Base-by-base conservation (phyloP, 2,888 invertebrate species). In the Chouioia cunea region DNA sequence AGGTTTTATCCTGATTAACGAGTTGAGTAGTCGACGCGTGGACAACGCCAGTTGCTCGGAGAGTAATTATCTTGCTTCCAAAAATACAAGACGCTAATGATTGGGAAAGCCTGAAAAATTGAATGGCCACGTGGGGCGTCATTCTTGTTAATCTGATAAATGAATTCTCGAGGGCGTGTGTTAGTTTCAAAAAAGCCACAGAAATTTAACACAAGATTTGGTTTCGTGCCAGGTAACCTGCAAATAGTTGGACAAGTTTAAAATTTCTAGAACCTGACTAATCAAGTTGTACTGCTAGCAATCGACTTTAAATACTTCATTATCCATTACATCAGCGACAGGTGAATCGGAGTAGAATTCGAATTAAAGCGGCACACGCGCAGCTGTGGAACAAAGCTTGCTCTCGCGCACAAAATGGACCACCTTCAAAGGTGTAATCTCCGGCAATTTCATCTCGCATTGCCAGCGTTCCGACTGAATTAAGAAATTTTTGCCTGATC, bases 401-500 rank as follows among this genome's bases (percentile, higher is more conserved):
- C 36, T 79, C 77, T 78, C 76, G 74, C 70, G 73, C 71, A 73
- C 68, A 63, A 78, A 79, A 78, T 78, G 76, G 80, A 76, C 80
- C 81, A 81, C 80, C 79, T 78, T 73, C 74, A 76, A 76, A 57
- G 76, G 58, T 62, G 65, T 50, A 65, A 66, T 65, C 64, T 56
- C 62, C 64, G 47, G 52, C 70, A 68, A 71, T 63, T 65, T 59
- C 43, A 22, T 59, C 54, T 58, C 59, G 20, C 74, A 69, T 66
- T 56, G 70, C 74, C 74, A 74, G 60, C 75, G 67, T 58, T 70
- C 71, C 67, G 62, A 16, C 20, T 65, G 72, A 79, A 80, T 79
- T 77, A 76, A 79, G 79, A 78, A 80, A 80, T 81, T 79, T 78
- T 78, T 78, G 73, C 73, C 62, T 50, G 63, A 65, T 76, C 72